phyloP scores from a whole-genome alignment of 2,113 vertebrate genomes.

The Kryptolebias marmoratus region DNA sequence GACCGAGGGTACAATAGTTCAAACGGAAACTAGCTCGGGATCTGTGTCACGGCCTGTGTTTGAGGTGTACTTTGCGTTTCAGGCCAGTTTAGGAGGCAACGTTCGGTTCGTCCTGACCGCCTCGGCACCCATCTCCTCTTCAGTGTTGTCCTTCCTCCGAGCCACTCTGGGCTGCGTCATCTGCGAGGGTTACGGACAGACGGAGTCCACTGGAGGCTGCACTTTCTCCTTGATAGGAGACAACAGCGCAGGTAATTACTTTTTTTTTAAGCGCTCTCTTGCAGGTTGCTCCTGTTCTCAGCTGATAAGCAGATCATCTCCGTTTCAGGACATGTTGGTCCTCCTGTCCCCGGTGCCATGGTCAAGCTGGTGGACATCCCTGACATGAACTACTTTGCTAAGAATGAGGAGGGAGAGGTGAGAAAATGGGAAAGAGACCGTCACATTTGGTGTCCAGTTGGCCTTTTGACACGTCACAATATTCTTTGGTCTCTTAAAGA shows the following conservation, averaged over 20 bases:
- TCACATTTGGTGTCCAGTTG: background rate
- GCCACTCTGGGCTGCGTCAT: constrained; percentile 83
- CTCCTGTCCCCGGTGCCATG: constrained; percentile 80
- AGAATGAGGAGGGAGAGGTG: constrained; percentile 82
- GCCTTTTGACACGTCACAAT: background rate
- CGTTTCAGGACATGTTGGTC: constrained; percentile 79
- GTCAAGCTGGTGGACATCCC: constrained; percentile 82
- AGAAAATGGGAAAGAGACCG: background rate
- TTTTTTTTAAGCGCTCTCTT: background rate
- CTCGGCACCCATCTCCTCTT: constrained; percentile 82
- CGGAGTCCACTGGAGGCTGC: constrained; percentile 84
- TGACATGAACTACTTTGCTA: constrained; percentile 82
- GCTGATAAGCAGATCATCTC: constrained; percentile 12
- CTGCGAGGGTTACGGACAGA: constrained; percentile 85
- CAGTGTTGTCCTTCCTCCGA: constrained; percentile 82
- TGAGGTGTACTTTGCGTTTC: constrained; percentile 8
- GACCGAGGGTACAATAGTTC: constrained; percentile 40
- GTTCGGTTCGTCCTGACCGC: constrained; percentile 81
- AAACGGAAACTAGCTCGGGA: constrained; percentile 18
- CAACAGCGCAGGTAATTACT: constrained; percentile 75
- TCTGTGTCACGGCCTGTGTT: constrained; percentile 1
- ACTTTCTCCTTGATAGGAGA: constrained; percentile 85
- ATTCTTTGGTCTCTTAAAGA: constrained; percentile 54
- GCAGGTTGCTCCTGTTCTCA: constrained; percentile 17
- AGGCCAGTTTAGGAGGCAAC: constrained; percentile 81